A percentile compares a stretch with the other conserved stretches of the same genome.
Evolutionary conservation across 2,888 invertebrate genomes (phyloP).

Genomic region (Epistrophe grossulariae): DNA sequence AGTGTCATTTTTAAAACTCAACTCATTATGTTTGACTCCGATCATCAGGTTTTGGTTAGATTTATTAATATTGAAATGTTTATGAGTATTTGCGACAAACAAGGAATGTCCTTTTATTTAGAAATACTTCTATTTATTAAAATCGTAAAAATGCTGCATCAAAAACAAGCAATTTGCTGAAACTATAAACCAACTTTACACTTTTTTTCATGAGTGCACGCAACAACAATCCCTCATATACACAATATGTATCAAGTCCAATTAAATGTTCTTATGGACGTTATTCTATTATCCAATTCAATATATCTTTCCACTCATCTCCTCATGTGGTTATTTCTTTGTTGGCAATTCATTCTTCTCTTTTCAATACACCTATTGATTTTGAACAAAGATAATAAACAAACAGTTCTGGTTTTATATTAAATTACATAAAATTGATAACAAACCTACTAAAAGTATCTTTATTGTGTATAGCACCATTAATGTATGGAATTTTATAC

Average conservation of each 20-base stretch:
- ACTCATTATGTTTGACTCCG: too few relatives aligned
- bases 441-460: constrained; percentile 53
- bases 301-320: constrained; percentile 21
- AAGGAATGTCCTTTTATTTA: background rate
- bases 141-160: constrained; percentile 46
- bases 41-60: too few relatives aligned
- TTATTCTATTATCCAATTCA: constrained; percentile 64
- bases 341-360: constrained; percentile 39
- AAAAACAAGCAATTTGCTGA: constrained; percentile 61
- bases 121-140: constrained; percentile 11
- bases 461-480: background rate
- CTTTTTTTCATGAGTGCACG: constrained; percentile 44
- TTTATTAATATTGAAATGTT: background rate
- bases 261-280: constrained; percentile 65
- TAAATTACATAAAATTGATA: constrained; percentile 68
- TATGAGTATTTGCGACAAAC: background rate
- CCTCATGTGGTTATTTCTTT: background rate
- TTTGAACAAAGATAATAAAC: constrained; percentile 51
- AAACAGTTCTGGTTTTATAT: constrained; percentile 42
- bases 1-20: too few relatives aligned
- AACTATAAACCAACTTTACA: constrained; percentile 70
- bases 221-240: constrained; percentile 47
- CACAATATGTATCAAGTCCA: constrained; percentile 61
- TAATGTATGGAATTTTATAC: constrained; percentile 13
- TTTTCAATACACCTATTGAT: constrained; percentile 56